Evolutionary conservation across 2,888 invertebrate genomes (phyloP), one percentile per base, ranked within the genome.

Genomic region (Acanthosepion lycidas): DNA sequence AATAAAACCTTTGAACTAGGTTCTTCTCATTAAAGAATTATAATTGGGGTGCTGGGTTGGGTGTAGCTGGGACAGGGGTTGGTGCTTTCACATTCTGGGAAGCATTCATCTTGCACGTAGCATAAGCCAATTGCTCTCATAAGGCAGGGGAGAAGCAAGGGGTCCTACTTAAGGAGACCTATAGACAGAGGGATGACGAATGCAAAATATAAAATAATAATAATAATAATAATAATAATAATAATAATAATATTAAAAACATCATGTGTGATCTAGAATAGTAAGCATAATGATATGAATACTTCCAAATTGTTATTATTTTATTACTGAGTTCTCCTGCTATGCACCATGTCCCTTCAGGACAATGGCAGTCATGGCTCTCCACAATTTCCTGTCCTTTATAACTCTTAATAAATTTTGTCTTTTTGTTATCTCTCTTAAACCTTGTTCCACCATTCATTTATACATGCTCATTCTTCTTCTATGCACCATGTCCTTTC

Each of bases 21-120:
- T 78, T 78, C 78, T 78, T 78, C n/a, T 78, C 78, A n/a, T 78
- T 78, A 78, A 78, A 78, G 78, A 78, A 78, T 78, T 78, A 78
- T 78, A 78, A 78, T 78, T 78, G 78, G 78, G n/a, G 78, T 15
- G 78, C n/a, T 78, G n/a, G n/a, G 78, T 64, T 26, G 64, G 64
- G 64, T 23, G 64, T 23, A 64, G 64, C 33, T 15, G n/a, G 12
- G 78, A n/a, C n/a, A 33, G n/a, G 9, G 78, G 78, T 20, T n/a
- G 15, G 15, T n/a, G n/a, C 33, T n/a, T 78, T 18, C 12, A 78
- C n/a, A 78, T 78, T 78, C 78, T 78, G 78, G 78, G n/a, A 78
- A 78, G 78, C 78, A 78, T 78, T 78, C 78, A 78, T 78, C 78
- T 78, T 78, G 78, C 78, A 78, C 33, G 78, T 78, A 78, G 78